Evolutionary conservation across 2,113 vertebrate genomes (phyloP), one percentile per base, ranked within the genome.

Genomic region (Syngnathoides biaculeatus): DNA sequence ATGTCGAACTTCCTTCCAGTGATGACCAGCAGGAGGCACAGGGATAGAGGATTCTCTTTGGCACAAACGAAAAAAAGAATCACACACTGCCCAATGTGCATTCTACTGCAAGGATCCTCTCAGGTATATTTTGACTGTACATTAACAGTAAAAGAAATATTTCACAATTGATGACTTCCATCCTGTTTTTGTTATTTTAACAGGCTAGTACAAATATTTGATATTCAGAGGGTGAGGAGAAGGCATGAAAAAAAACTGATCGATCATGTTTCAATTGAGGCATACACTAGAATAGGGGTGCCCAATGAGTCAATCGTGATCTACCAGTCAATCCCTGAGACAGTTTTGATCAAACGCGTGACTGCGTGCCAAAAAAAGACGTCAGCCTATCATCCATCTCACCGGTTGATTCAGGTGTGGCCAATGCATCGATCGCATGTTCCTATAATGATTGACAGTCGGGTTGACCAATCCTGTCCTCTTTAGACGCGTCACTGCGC

Each of bases 1-100:
- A 1, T 85, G 87, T n/a, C 74, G 76, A 43, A 88, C 78, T 68
- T 92, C 88, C 67, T 93, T 90, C 90, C 88, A 89, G 0, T 0
- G 81, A 74, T 90, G 92, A 2, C 89, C 88, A 59, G 69, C 55
- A 45, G 92, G 91, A 1, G 92, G 86, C 67, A 71, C 73, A 0
- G 93, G 92, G 42, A 91, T 35, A 22, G 13, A 3, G 2, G 87
- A 81, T 0, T 87, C 87, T 69, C 92, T 85, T 72, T 30, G 48
- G 47, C 27, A 50, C 20, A 13, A 17, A 11, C 2, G 7, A 0
- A 9, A 2, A 2, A 62, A 22, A n/a, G 0, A 62, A 15, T 47
- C 47, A 52, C 20, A 13, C 65, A 61, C 38, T 42, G 42, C 11
- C 10, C 39, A 2, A 40, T 7, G 38, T 30, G 35, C 17, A 52